phyloP scores from a whole-genome alignment of 1,140 invertebrate genomes.

The Apis laboriosa region DNA sequence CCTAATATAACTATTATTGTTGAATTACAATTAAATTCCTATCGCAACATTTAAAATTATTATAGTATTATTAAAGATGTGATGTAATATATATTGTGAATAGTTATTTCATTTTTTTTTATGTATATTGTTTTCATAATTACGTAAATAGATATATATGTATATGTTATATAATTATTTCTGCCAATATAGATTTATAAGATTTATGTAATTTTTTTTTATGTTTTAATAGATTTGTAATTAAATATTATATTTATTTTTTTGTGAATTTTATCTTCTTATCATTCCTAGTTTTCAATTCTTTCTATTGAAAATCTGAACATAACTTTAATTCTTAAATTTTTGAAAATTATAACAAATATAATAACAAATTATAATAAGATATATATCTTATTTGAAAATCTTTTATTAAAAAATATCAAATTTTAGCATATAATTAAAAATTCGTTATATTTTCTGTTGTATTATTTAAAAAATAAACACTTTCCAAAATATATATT shows the following conservation, averaged over 20 bases:
- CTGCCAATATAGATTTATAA: not conserved
- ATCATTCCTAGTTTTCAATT: not conserved
- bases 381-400: too few relatives aligned
- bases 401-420: too few relatives aligned
- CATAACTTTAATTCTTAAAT: too few relatives aligned
- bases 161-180: too few relatives aligned
- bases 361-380: too few relatives aligned
- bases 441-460: too few relatives aligned
- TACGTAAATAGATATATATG: not conserved
- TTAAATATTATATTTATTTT: not conserved
- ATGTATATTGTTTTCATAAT: not conserved
- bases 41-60: not conserved
- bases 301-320: too few relatives aligned
- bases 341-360: too few relatives aligned
- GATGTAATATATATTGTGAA: not conserved
- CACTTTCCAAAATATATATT: too few relatives aligned
- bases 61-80: not conserved
- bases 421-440: too few relatives aligned
- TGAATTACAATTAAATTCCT: not conserved
- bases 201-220: constrained; percentile 3
- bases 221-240: constrained; percentile 15
- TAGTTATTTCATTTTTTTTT: not conserved
- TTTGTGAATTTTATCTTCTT: not conserved
- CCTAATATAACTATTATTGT: not conserved
- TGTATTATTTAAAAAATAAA: too few relatives aligned